Percentiles rank a stretch among this genome's conserved stretches.
Evolutionary conservation across 2,113 vertebrate species (phyloP).

Genomic region (Odocoileus virginianus): DNA sequence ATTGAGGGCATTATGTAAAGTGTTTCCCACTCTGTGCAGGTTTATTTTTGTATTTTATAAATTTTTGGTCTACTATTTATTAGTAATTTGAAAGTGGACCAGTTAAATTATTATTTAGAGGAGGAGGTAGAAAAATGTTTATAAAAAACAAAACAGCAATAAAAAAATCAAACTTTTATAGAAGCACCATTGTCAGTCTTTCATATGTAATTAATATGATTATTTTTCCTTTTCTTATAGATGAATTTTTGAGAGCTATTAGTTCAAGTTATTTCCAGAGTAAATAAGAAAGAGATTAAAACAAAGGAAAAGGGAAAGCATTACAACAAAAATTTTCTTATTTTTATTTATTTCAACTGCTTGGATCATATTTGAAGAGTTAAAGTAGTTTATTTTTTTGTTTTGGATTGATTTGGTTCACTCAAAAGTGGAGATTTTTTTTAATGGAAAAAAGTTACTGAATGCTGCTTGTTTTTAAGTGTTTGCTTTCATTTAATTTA

Average conservation of each 20-base stretch:
- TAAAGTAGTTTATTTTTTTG: neutral
- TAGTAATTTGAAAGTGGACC: neutral
- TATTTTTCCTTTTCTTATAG: neutral
- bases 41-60: neutral
- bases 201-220: neutral
- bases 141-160: neutral
- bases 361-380: neutral
- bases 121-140: neutral
- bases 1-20: neutral
- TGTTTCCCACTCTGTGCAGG: neutral
- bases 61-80: neutral
- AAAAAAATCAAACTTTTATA: neutral
- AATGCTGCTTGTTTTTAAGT: neutral
- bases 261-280: neutral
- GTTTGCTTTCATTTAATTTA: neutral
- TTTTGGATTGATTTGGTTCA: neutral
- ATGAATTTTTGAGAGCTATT: neutral
- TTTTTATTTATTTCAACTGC: neutral
- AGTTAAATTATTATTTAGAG: neutral
- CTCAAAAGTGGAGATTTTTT: neutral
- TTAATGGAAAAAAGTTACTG: neutral
- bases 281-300: neutral
- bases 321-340: neutral
- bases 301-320: neutral
- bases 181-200: neutral